Conservation (phyloP, 2,888 invertebrate species). For the Epirrita christyi region DNA sequence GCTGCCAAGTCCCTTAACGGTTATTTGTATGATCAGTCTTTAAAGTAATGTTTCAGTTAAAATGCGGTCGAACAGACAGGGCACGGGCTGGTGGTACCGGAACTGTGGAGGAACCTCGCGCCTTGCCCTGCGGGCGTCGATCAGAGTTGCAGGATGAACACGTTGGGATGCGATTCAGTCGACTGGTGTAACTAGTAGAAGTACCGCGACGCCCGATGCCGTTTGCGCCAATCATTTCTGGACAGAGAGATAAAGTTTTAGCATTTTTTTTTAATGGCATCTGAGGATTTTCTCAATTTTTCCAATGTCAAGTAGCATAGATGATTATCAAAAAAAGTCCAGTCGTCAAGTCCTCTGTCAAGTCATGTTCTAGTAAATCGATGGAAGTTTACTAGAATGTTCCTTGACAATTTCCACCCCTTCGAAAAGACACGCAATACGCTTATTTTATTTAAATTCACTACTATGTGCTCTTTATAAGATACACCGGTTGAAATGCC, state of each 20-base stretch:
- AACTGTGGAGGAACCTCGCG: conserved; percentile 15
- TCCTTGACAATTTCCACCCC: no score
- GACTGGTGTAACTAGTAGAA: conserved; percentile 60
- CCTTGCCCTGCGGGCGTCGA: conserved; percentile 43
- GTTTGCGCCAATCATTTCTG: conserved; percentile 69
- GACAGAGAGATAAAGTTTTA: conserved; percentile 7
- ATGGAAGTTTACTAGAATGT: no score
- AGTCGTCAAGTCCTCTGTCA: no score
- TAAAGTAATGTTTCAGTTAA: conserved; percentile 44
- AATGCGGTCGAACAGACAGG: conserved; percentile 56
- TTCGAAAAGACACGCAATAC: no score
- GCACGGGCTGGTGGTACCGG: conserved; percentile 39
- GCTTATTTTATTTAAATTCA: no score
- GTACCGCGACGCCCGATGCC: conserved; percentile 66
- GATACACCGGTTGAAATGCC: no score
- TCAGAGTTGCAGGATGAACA: conserved; percentile 63
- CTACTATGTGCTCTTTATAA: no score
- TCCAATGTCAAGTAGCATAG: no score
- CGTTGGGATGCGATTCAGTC: conserved; percentile 62
- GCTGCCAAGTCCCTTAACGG: no score
- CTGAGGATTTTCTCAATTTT: neutral
- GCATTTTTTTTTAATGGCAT: neutral
- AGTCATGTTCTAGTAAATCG: no score
- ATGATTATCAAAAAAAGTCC: no score
- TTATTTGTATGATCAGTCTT: no score